Percentiles rank a stretch among this genome's conserved stretches.
Evolutionary conservation across 2,797 vertebrate genomes (phyloP).

Genomic region (Hyperoplus immaculatus): DNA sequence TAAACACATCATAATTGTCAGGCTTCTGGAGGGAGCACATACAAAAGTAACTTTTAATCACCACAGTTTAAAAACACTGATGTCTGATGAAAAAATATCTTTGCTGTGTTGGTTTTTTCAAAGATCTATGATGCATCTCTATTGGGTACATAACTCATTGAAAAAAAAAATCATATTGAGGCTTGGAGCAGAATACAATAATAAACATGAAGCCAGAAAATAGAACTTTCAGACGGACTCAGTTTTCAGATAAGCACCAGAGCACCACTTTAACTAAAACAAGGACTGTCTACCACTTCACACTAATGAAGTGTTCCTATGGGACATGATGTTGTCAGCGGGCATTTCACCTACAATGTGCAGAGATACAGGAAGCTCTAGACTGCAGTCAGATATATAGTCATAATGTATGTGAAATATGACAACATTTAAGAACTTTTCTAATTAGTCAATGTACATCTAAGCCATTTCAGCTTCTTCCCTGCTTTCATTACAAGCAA

Average conservation of each 20-base stretch:
- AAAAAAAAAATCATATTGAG: not conserved
- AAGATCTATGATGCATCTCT: not conserved
- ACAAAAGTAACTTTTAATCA: slow-evolving; percentile 9
- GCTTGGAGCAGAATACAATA: not conserved
- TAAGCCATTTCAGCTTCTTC: not conserved
- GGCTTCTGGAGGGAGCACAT: not conserved
- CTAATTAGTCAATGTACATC: not conserved
- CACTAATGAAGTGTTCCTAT: slow-evolving; percentile 12
- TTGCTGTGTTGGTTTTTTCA: not conserved
- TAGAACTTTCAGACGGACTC: too few species aligned
- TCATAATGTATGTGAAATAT: not conserved
- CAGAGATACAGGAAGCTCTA: not conserved
- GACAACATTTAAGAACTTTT: not conserved
- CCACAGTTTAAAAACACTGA: not conserved
- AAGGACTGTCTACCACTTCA: slow-evolving; percentile 17
- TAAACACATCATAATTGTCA: not conserved
- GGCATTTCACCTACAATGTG: slow-evolving; percentile 18
- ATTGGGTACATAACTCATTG: not conserved
- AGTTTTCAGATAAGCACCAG: not conserved
- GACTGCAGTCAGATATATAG: not conserved
- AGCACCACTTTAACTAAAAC: not conserved
- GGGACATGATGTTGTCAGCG: slow-evolving; percentile 18
- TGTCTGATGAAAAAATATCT: not conserved
- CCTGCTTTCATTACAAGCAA: not conserved
- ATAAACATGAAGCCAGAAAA: too few species aligned